These are phyloP conservation scores for Capricornis sumatraensis DNA, from an alignment of 2,113 vertebrate genomes.

Conservation along the genomic window DNA sequence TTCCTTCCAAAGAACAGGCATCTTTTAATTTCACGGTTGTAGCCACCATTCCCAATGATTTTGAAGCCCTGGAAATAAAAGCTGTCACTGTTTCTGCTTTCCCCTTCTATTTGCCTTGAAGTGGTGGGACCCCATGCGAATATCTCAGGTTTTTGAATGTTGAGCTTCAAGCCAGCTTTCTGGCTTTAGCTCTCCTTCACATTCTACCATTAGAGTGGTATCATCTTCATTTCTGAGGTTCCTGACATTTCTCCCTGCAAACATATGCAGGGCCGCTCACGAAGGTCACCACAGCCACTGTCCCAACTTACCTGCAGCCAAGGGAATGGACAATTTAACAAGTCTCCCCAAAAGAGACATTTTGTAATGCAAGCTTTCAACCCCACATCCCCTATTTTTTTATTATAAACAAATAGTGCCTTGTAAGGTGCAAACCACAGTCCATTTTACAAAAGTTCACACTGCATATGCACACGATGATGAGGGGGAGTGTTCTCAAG, in stretches of 20 bases:
- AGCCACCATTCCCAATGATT: not conserved
- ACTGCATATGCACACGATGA: accelerated
- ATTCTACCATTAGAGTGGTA: not conserved
- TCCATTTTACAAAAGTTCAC: not conserved
- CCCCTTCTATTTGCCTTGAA: not conserved
- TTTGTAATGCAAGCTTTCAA: not conserved
- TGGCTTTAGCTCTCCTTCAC: not conserved
- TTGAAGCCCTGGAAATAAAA: not conserved
- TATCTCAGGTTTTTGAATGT: not conserved
- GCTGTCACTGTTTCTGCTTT: not conserved
- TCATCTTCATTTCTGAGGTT: not conserved
- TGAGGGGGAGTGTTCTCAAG: accelerated
- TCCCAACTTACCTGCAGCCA: accelerated
- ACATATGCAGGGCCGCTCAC: accelerated
- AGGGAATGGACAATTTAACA: accelerated
- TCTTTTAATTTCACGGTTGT: not conserved
- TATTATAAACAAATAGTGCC: not conserved
- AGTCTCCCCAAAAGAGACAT: accelerated
- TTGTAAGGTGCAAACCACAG: accelerated
- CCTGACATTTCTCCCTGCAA: not conserved
- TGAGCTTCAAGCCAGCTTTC: not conserved
- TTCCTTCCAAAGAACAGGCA: not conserved
- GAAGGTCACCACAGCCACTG: accelerated
- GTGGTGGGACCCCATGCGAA: not conserved
- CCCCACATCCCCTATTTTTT: too few species aligned